Evolutionary conservation across 2,113 vertebrate genomes (phyloP).

Genomic region (Odobenus rosmarus): DNA sequence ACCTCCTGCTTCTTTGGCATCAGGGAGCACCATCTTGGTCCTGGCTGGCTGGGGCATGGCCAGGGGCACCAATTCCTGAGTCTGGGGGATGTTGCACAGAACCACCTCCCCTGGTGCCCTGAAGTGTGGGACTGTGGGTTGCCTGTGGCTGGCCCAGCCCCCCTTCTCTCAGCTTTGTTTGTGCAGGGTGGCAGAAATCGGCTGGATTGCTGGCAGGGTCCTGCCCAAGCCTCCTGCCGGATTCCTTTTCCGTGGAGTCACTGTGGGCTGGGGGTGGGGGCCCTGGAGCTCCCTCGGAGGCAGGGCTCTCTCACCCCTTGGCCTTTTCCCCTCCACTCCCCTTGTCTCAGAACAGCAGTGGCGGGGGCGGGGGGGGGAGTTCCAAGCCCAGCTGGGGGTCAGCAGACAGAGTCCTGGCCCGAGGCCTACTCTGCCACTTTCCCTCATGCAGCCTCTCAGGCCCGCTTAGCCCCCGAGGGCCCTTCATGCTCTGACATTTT

Average conservation of each 20-base stretch:
- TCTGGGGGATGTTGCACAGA: not conserved
- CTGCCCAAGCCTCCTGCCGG: conserved; percentile 66
- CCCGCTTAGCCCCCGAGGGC: not conserved
- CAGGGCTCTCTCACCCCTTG: not conserved
- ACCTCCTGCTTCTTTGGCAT: conserved; percentile 63
- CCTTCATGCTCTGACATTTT: not conserved
- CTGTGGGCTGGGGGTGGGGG: fast-evolving
- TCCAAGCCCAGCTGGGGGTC: not conserved
- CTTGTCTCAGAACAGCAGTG: not conserved
- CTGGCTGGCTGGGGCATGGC: not conserved
- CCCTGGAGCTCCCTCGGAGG: not conserved
- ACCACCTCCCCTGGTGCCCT: not conserved
- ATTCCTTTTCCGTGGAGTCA: conserved; percentile 82
- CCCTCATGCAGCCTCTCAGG: not conserved
- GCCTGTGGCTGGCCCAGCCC: not conserved
- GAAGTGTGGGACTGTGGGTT: not conserved
- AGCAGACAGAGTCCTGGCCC: not conserved
- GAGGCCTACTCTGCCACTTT: not conserved
- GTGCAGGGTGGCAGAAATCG: conserved; percentile 44
- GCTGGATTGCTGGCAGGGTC: conserved; percentile 71
- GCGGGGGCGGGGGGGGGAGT: not conserved
- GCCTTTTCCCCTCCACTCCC: not conserved
- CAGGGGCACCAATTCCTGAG: not conserved
- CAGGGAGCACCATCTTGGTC: not conserved
- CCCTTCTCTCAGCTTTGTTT: conserved; percentile 25